Conservation (phyloP, 2,113 vertebrate genomes). For the Cyprinus carpio region DNA sequence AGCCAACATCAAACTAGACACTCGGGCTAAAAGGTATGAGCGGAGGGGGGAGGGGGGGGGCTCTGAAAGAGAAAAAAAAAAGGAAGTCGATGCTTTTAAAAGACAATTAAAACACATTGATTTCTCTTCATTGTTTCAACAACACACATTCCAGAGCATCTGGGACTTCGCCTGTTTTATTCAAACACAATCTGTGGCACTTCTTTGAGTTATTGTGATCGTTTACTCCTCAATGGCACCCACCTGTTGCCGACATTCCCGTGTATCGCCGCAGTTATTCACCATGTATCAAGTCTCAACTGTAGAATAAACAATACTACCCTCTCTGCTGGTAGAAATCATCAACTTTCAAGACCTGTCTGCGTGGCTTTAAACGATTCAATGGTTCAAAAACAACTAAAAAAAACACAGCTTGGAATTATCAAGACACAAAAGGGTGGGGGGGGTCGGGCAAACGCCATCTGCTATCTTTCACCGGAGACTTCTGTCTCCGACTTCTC, state of each 20-base stretch:
- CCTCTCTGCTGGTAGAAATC: slow-evolving; percentile 1
- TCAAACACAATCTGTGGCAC: background rate
- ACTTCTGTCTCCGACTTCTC: slow-evolving; percentile 59
- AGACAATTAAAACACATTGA: slow-evolving; percentile 39
- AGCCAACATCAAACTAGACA: slow-evolving; percentile 50
- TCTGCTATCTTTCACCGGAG: slow-evolving; percentile 64
- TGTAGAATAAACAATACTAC: slow-evolving; percentile 12
- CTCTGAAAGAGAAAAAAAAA: background rate
- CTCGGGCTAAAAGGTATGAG: slow-evolving; percentile 36
- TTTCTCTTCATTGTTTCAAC: slow-evolving; percentile 28
- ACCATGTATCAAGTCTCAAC: background rate
- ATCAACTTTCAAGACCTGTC: background rate
- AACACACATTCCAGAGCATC: slow-evolving; percentile 26
- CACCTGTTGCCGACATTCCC: slow-evolving; percentile 28
- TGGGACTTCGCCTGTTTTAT: background rate
- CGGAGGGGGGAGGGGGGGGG: background rate
- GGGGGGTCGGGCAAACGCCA: slow-evolving; percentile 24
- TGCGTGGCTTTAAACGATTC: slow-evolving; percentile 1
- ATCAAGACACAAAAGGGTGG: slow-evolving; percentile 47
- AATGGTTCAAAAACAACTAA: slow-evolving; percentile 17
- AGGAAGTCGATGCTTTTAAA: slow-evolving; percentile 31
- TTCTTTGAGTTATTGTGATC: background rate
- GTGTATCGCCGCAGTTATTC: background rate
- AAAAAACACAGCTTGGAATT: slow-evolving; percentile 53
- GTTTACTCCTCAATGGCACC: slow-evolving; percentile 26